Base-by-base conservation (phyloP, 2,888 invertebrate species). In the Papilio elwesi region DNA sequence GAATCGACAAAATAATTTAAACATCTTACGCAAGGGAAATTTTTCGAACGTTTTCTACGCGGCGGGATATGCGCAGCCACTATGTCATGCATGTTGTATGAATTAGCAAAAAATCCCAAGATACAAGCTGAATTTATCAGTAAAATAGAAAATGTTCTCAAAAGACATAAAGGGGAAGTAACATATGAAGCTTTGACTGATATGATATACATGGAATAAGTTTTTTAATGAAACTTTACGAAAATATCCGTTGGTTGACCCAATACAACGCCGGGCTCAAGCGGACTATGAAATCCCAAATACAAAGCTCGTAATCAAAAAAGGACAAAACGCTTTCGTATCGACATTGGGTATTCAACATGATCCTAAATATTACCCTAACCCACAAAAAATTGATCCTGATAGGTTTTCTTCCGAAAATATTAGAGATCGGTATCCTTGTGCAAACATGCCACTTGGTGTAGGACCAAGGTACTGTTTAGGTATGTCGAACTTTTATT, bases 351-450 rank as follows among this genome's bases (percentile, higher is more conserved):
- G 87, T 9, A 83, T 94, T 43, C 94, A 94, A 74, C 78, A 87
- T 51, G 93, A 94, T 76, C 83, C 86, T 12, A 81, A 85, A 59
- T 85, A 90, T 75, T 94, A 87, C 76, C 83, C 88, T 0, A 80
- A 94, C 12, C 94, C 94, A 6, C 84, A 87, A 64, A 83, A 83
- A 62, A 94, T 94, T 78, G 87, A 92, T 71, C 94, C 94, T 6
- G 90, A 93, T 47, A 83, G 93, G 73, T 94, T 94, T 80, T 79
- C 83, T 16, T 71, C 83, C 0, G 85, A 88, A 57, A 85, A 84
- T 36, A 82, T 78, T 59, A 81, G 79, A 15, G 74, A 79, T 12
- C 80, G 87, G 7, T 87, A 87, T 72, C 78, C 85, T 0, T 89
- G 87, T 75, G 87, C 87, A 3, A 92, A 85, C 74, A 71, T 91